Base-by-base conservation (phyloP, 2,797 vertebrate genomes). In the Danio jaintianensis region DNA sequence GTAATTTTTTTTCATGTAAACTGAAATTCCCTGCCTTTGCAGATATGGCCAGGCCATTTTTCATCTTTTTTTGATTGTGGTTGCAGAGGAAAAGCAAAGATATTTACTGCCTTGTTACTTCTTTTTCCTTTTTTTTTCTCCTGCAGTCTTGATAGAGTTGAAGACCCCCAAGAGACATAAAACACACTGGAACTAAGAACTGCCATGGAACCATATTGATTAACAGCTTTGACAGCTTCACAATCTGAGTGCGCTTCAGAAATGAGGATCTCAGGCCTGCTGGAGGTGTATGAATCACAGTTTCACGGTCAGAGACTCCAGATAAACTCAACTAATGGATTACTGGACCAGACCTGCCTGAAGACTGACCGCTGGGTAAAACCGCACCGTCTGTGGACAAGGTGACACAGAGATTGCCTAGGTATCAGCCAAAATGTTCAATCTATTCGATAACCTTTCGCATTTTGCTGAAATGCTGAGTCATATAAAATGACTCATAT, bases 281-380 rank as follows among this genome's bases (percentile, higher is more conserved):
- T 50, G 61, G 12, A 20, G 45, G 53, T 58, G 40, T 53, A 59
- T 82, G 50, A 73, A 67, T 78, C 43, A 59, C 13, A 13, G 61
- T 22, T 64, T 72, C 63, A 58, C 47, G 62, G 52, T 45, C 67
- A 42, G 42, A 77, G 18, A 55, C 55, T 11, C 67, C 74, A 50
- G 74, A 66, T 72, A 69, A 91, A 94, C 94, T 95, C 85, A 94
- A 93, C 94, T 91, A 95, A 95, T 82, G 94, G 92, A 91, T 94
- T 95, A 89, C 94, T 95, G 6, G 93, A 94, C 91, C 94, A 94
- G 84, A 93, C 93, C 90, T 93, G 90, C 90, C 93, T 94, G 75
- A 92, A 94, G 89, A 95, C 81, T 79, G 92, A 93, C 88, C 94
- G 93, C 85, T 93, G 89, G 92, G 22, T 47, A 38, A 89, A 95